A percentile compares a stretch with the other conserved stretches of the same genome.
These are phyloP conservation scores for Rhopalosiphum padi DNA, from an alignment of 1,140 invertebrate species.

Conservation along the genomic window DNA sequence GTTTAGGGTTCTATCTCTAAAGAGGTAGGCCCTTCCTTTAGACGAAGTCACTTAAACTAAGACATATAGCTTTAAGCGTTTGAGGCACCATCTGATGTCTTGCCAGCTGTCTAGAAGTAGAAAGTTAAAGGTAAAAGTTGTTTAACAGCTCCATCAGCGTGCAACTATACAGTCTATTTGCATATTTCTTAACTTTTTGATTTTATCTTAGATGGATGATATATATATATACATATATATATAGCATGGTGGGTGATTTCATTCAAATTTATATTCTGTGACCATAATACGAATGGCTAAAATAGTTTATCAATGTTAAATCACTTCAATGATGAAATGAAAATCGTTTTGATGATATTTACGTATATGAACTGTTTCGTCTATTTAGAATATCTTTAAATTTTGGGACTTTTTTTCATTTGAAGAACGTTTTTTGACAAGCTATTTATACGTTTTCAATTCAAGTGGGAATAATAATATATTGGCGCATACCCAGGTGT, in stretches of 20 bases:
- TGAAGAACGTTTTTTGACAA: no score
- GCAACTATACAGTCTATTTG: not conserved
- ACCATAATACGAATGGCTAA: no score
- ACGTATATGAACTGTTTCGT: no score
- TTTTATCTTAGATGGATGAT: not conserved
- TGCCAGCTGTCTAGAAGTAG: not conserved
- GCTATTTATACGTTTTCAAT: no score
- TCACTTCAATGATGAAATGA: no score
- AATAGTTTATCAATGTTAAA: no score
- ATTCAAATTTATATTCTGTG: no score
- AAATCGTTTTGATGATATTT: no score
- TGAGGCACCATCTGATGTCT: not conserved
- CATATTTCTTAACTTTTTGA: not conserved
- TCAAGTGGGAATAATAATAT: not conserved
- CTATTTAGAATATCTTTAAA: no score
- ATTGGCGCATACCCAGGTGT: not conserved
- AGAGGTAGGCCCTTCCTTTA: not conserved
- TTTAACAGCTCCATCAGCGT: not conserved
- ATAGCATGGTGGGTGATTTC: no score
- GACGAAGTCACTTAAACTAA: not conserved
- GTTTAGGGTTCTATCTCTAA: not conserved
- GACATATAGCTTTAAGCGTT: not conserved
- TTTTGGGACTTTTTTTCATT: no score
- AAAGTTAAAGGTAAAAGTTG: not conserved
- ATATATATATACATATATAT: not conserved